phyloP scores from a whole-genome alignment of 2,888 invertebrate species.

The Perizoma flavofasciatum region DNA sequence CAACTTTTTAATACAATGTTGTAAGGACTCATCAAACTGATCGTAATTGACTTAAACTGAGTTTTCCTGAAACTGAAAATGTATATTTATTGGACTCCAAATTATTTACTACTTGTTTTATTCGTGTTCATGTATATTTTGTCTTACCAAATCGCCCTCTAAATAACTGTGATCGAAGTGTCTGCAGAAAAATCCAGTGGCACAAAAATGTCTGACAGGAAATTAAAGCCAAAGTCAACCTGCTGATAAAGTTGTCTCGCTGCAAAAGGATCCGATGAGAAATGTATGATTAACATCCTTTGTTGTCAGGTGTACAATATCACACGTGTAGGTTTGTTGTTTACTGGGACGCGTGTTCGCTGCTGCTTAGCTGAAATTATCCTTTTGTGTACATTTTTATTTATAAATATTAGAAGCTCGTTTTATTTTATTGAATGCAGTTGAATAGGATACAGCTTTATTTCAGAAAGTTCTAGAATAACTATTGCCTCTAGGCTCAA shows the following conservation, averaged over 20 bases:
- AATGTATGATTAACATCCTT: slow-evolving; percentile 34
- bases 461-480: neutral
- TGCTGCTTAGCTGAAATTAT: slow-evolving; percentile 11
- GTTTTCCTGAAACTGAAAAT: no score
- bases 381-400: slow-evolving; percentile 8
- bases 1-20: neutral
- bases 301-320: slow-evolving; percentile 33
- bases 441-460: neutral
- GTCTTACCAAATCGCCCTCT: no score
- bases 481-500: neutral
- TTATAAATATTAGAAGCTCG: neutral
- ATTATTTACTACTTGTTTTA: no score
- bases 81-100: no score
- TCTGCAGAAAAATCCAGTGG: neutral
- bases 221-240: slow-evolving; percentile 27
- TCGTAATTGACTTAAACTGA: no score
- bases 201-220: slow-evolving; percentile 16
- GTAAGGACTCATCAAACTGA: no score
- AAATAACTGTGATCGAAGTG: no score
- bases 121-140: no score
- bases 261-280: slow-evolving; percentile 27
- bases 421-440: neutral
- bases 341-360: slow-evolving; percentile 11
- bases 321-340: slow-evolving; percentile 15
- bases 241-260: slow-evolving; percentile 28